phyloP scores from a whole-genome alignment of 2,888 invertebrate genomes.

The Nesidiocoris tenuis region DNA sequence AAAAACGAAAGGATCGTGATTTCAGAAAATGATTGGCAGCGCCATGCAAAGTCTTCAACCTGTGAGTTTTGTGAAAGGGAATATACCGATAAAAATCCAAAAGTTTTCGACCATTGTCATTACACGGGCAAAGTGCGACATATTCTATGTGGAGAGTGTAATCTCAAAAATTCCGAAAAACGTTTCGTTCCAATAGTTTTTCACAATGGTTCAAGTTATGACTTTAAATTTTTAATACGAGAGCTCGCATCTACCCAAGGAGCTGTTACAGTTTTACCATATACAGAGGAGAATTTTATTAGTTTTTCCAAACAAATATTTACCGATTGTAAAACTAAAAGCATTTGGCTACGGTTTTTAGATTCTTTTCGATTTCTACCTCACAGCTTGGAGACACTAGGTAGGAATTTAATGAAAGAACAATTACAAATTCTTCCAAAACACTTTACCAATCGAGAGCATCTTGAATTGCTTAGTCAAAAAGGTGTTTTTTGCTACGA shows the following conservation, averaged over 20 bases:
- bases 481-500: neutral
- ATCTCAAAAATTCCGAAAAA: neutral
- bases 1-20: neutral
- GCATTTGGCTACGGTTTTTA: neutral
- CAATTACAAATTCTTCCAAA: slow-evolving; percentile 4
- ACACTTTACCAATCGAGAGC: neutral
- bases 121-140: neutral
- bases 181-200: neutral
- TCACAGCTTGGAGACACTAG: neutral
- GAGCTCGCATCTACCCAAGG: neutral
- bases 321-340: neutral
- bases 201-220: neutral
- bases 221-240: neutral
- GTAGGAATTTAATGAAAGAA: neutral
- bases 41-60: neutral
- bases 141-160: neutral
- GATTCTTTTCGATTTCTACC: slow-evolving; percentile 4
- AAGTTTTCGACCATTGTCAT: neutral
- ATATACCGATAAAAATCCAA: neutral
- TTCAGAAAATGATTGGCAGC: neutral
- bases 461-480: neutral
- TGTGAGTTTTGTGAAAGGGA: neutral
- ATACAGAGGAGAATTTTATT: neutral
- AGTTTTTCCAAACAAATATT: neutral
- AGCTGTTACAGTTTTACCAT: neutral